These are phyloP conservation scores for Myathropa florea DNA, from an alignment of 2,888 invertebrate species.

Conservation along the genomic window DNA sequence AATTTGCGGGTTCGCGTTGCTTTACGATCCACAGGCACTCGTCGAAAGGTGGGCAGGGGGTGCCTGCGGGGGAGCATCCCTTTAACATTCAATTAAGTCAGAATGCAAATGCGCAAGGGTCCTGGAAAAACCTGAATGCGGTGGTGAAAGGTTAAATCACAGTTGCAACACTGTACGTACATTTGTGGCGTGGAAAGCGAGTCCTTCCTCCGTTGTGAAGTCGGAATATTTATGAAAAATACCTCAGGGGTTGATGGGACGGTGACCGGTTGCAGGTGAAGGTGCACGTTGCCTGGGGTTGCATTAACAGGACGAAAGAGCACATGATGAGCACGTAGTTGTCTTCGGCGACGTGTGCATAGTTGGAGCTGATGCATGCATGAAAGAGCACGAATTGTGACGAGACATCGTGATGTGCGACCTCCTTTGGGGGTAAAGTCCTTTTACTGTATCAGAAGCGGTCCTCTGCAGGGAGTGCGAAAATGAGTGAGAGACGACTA, in stretches of 20 bases:
- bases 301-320: constrained; percentile 7
- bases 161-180: constrained; percentile 14
- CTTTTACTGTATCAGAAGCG: constrained; percentile 12
- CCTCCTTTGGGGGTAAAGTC: constrained; percentile 10
- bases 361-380: constrained; percentile 28
- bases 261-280: neutral
- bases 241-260: constrained; percentile 1
- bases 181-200: neutral
- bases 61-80: neutral
- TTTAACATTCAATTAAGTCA: constrained; percentile 40
- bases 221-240: constrained; percentile 24
- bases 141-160: constrained; percentile 22
- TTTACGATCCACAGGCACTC: neutral
- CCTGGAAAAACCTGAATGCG: neutral
- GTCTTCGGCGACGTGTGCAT: neutral
- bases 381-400: constrained; percentile 37
- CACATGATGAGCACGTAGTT: constrained; percentile 21
- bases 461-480: neutral
- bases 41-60: neutral
- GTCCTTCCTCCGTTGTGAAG: neutral
- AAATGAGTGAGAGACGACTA: neutral
- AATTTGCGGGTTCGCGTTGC: neutral
- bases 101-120: constrained; percentile 5
- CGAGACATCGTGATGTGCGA: constrained; percentile 45
- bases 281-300: neutral